A percentile compares a stretch with the other conserved stretches of the same genome.
Evolutionary conservation across 2,888 invertebrate genomes (phyloP).

Genomic region (Blastobasis adustella): DNA sequence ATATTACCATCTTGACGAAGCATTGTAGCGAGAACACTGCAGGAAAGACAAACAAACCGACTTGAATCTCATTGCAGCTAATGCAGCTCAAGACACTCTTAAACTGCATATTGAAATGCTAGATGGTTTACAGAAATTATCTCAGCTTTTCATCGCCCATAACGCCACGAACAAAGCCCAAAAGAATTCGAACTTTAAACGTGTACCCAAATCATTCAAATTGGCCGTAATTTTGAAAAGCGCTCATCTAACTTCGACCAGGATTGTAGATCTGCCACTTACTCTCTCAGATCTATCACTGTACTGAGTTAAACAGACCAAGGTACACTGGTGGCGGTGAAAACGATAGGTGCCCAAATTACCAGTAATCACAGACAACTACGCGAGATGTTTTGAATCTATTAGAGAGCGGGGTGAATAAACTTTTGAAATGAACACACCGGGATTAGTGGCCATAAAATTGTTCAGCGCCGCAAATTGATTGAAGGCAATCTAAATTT

Average conservation of each 20-base stretch:
- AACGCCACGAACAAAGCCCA: background rate
- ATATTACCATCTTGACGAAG: too few relatives aligned
- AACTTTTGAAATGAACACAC: background rate
- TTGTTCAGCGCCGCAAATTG: too few relatives aligned
- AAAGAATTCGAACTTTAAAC: conserved; percentile 8
- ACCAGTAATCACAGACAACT: conserved; percentile 5
- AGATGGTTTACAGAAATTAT: too few relatives aligned
- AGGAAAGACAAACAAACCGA: too few relatives aligned
- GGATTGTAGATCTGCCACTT: background rate
- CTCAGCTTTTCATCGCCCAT: background rate
- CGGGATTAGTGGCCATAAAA: too few relatives aligned
- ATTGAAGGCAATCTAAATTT: too few relatives aligned
- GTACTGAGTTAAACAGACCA: too few relatives aligned
- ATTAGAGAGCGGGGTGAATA: background rate
- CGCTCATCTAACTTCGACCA: background rate
- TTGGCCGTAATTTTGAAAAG: conserved; percentile 4
- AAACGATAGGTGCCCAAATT: background rate
- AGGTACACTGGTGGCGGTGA: background rate
- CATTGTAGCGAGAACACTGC: too few relatives aligned
- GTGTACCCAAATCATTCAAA: conserved; percentile 3
- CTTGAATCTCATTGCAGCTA: too few relatives aligned
- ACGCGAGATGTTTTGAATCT: conserved; percentile 5
- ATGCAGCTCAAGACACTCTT: too few relatives aligned
- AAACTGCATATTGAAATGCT: too few relatives aligned
- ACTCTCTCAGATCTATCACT: too few relatives aligned